Conservation (phyloP, 2,888 invertebrate genomes). For the Thyatira batis region DNA sequence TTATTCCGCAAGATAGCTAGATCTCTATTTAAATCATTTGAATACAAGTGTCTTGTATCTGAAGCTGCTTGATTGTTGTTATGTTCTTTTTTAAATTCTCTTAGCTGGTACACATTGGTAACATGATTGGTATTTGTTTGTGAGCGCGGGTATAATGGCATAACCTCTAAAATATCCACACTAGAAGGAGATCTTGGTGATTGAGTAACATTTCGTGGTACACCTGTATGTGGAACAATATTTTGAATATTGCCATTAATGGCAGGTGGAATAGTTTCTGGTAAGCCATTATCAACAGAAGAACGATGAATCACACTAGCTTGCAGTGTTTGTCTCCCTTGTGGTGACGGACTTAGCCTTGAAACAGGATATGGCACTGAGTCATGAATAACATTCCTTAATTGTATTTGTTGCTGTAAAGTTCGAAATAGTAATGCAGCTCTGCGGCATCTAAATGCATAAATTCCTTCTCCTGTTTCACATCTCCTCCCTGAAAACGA, state of each 20-base stretch:
- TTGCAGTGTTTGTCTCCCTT: conserved; percentile 67
- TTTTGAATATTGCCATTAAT: conserved; percentile 51
- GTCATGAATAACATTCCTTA: conserved; percentile 77
- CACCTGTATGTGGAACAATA: conserved; percentile 35
- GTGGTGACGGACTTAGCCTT: conserved; percentile 61
- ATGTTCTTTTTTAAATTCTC: conserved; percentile 80
- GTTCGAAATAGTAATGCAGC: conserved; percentile 94
- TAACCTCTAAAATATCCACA: conserved; percentile 80
- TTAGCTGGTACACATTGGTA: conserved; percentile 80
- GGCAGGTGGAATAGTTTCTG: conserved; percentile 43
- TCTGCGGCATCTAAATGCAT: conserved; percentile 94
- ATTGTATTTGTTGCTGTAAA: conserved; percentile 92
- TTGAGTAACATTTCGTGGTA: conserved; percentile 48
- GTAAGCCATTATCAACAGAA: conserved; percentile 69
- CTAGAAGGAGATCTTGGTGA: conserved; percentile 80
- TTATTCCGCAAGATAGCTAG: conserved; percentile 67
- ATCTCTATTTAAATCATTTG: conserved; percentile 73
- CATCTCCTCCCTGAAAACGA: conserved; percentile 87
- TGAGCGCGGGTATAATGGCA: conserved; percentile 73
- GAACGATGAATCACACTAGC: conserved; percentile 72
- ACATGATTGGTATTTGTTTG: conserved; percentile 64
- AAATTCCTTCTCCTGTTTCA: conserved; percentile 96
- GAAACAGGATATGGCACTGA: conserved; percentile 65
- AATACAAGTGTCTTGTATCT: conserved; percentile 62
- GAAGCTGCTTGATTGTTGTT: conserved; percentile 70